Conservation (phyloP, 2,113 vertebrate genomes). For the Pleuronectes platessa region DNA sequence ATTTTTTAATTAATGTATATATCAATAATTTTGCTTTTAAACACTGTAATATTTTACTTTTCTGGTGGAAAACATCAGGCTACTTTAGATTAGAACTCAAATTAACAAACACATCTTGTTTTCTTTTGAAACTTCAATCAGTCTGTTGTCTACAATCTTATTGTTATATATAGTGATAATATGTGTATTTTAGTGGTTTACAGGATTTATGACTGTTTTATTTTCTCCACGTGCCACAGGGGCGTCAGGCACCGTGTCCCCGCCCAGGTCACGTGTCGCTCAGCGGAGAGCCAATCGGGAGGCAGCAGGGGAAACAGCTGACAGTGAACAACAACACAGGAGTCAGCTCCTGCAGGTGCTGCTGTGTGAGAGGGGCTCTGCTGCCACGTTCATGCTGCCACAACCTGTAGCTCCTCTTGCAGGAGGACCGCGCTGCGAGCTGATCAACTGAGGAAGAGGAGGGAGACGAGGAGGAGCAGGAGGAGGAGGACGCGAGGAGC, state of each 20-base stretch:
- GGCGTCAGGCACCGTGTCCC: neutral
- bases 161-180: no score
- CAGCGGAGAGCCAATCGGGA: constrained; percentile 48
- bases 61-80: no score
- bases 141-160: no score
- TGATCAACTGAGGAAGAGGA: constrained; percentile 20
- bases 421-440: constrained; percentile 10
- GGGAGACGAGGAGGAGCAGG: neutral
- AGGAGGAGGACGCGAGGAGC: constrained; percentile 36
- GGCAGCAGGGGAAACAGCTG: constrained; percentile 48
- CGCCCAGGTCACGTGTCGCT: constrained; percentile 57
- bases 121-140: no score
- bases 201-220: no score
- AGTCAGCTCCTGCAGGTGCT: constrained; percentile 40
- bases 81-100: no score
- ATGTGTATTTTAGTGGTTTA: neutral
- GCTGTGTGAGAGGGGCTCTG: neutral
- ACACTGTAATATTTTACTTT: no score
- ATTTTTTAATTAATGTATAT: no score
- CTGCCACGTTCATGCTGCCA: neutral
- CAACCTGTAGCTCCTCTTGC: neutral
- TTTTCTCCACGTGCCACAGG: neutral
- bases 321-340: constrained; percentile 65
- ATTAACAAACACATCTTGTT: no score
- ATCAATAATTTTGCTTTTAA: no score